Percentiles rank a stretch among this genome's conserved stretches.
These are phyloP conservation scores for Tetranychus urticae DNA, from an alignment of 1,140 invertebrate genomes.

Conservation along the genomic window DNA sequence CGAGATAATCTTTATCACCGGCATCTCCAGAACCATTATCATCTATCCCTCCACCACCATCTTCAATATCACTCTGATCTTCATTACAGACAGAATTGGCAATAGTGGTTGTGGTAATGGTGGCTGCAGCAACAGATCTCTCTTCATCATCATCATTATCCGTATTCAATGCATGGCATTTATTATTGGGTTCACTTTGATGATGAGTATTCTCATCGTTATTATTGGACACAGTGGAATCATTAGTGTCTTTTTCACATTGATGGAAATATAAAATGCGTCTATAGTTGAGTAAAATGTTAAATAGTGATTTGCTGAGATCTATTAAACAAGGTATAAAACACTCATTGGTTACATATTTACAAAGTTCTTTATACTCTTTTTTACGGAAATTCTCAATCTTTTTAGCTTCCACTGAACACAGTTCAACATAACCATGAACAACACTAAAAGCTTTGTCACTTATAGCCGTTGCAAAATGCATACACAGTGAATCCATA, in stretches of 20 bases:
- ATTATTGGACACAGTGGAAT: background rate
- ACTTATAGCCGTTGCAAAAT: constrained; percentile 78
- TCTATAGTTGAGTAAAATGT: constrained; percentile 55
- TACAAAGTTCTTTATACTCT: constrained; percentile 52
- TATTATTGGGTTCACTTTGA: background rate
- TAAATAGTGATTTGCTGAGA: constrained; percentile 55
- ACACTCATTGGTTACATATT: constrained; percentile 43
- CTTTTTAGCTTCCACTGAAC: constrained; percentile 20
- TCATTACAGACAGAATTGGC: too few relatives aligned
- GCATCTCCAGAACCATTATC: background rate
- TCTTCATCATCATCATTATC: background rate
- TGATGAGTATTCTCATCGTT: too few relatives aligned
- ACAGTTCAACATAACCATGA: constrained; percentile 38
- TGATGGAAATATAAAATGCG: constrained; percentile 50
- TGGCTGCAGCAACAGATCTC: background rate
- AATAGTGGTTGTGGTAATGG: too few relatives aligned
- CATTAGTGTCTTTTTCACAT: background rate
- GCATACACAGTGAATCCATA: constrained; percentile 82
- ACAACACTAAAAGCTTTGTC: constrained; percentile 56
- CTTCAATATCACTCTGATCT: too few relatives aligned
- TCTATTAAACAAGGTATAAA: constrained; percentile 55
- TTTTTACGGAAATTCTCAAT: constrained; percentile 35
- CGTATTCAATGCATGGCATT: background rate
- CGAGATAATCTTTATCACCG: background rate
- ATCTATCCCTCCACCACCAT: background rate